Evolutionary conservation across 2,888 invertebrate species (phyloP), one percentile per base, ranked within the genome.

Genomic region (Yponomeuta evonymella): DNA sequence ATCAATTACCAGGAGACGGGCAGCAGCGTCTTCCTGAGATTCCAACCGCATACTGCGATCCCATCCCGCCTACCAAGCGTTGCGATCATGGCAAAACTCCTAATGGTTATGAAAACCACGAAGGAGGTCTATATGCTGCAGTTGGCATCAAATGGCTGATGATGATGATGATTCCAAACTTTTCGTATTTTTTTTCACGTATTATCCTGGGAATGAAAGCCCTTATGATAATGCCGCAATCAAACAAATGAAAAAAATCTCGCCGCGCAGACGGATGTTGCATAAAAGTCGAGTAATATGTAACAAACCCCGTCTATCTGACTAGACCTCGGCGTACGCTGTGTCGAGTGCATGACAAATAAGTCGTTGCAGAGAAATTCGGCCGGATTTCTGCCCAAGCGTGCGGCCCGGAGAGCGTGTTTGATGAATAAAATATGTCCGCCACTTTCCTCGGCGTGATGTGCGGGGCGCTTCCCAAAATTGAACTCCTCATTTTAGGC

Each of bases 291-390:
- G 51, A 15, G 51, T 58, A 58, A 58, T 58, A 58, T 58, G 15
- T 58, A 58, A 58, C 51, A 58, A 58, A 15, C 15, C 43, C 51
- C 51, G 51, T 58, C 51, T 58, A 58, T 58, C 51, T 58, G 51
- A 58, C 65, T 65, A 65, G 33, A 65, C 65, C 65, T 29, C 65
- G 65, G 29, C 33, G 12, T 65, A 65, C 48, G 23, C 10, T 9
- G 23, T 67, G 69, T 69, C 51, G 58, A 69, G 69, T 58, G 58
- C 69, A 69, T 51, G 51, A 29, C 69, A 69, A 69, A 69, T 69
- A 69, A 51, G 29, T 48, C 69, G 30, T 30, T 69, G 67, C 67
- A n/a, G 48, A 43, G 12, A 43, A 67, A 43, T 67, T 43, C 48
- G 43, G 33, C 15, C 67, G 51, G 51, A 58, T 58, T 58, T 58